A percentile compares a stretch with the other conserved stretches of the same genome.
Conservation (phyloP, 2,888 invertebrate genomes). For the Pristionchus fissidentatus region DNA sequence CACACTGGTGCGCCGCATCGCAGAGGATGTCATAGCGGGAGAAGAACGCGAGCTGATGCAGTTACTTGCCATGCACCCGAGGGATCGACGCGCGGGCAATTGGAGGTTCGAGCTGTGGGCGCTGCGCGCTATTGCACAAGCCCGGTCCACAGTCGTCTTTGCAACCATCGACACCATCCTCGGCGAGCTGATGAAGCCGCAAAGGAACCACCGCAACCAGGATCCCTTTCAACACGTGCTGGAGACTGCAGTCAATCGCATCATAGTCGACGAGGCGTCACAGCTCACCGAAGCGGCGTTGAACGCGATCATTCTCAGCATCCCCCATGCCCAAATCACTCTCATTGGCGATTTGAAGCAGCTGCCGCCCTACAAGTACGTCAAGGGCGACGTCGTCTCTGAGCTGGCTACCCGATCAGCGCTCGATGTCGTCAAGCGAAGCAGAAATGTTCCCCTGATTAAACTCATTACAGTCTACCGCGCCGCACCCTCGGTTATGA, state of each 20-base stretch:
- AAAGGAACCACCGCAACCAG: too few relatives aligned
- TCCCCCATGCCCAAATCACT: not conserved
- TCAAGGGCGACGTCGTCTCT: not conserved
- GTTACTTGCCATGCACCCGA: too few relatives aligned
- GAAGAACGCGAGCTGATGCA: too few relatives aligned
- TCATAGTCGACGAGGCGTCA: conserved; percentile 35
- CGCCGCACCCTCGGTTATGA: not conserved
- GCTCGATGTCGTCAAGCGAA: not conserved
- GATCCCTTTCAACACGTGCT: too few relatives aligned
- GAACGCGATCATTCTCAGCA: not conserved
- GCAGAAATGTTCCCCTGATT: conserved; percentile 5
- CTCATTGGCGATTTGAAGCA: conserved; percentile 32
- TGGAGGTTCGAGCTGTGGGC: too few relatives aligned
- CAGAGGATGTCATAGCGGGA: too few relatives aligned
- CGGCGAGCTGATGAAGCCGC: too few relatives aligned
- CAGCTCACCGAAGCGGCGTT: conserved; percentile 28
- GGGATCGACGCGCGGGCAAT: too few relatives aligned
- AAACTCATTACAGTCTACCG: not conserved
- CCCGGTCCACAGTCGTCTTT: too few relatives aligned
- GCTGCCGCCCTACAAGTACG: conserved; percentile 33
- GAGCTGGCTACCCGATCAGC: not conserved
- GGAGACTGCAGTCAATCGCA: not conserved
- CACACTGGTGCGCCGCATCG: not conserved
- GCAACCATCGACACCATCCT: too few relatives aligned
- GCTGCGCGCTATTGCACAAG: too few relatives aligned